Percentiles rank a stretch among this genome's conserved stretches.
Evolutionary conservation across 2,113 vertebrate genomes (phyloP).

Genomic region (Cynopterus brachyotis): DNA sequence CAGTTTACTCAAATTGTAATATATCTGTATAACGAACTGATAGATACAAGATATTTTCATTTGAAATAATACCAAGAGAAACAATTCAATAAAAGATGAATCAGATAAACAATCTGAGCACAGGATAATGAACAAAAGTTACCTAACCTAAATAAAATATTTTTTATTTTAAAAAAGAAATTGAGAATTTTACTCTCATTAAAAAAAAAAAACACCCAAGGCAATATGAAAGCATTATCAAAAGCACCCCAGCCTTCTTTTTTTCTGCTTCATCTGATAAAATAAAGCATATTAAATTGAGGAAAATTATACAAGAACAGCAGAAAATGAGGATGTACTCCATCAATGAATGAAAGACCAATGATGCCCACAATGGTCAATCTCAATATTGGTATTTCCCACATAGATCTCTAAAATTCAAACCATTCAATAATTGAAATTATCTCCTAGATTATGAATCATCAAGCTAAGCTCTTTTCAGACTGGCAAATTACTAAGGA

Average conservation of each 20-base stretch:
- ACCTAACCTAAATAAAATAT: not conserved
- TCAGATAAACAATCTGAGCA: not conserved
- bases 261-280: not conserved
- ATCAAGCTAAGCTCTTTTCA: not conserved
- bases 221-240: not conserved
- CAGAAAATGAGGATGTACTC: not conserved
- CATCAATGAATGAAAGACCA: not conserved
- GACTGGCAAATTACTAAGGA: not conserved
- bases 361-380: not conserved
- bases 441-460: not conserved
- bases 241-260: not conserved
- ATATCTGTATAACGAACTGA: not conserved
- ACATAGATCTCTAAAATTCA: not conserved
- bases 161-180: not conserved
- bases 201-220: not conserved
- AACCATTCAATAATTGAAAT: not conserved
- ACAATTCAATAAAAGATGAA: not conserved
- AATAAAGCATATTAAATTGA: not conserved
- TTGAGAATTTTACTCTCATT: not conserved
- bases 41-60: not conserved
- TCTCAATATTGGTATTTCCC: not conserved
- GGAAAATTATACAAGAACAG: not conserved
- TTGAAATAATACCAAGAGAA: slow-evolving; percentile 21
- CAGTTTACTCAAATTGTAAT: not conserved
- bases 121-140: not conserved